Percentiles rank a stretch among this genome's conserved stretches.
phyloP scores from a whole-genome alignment of 2,113 vertebrate genomes.

The Piaya cayana region DNA sequence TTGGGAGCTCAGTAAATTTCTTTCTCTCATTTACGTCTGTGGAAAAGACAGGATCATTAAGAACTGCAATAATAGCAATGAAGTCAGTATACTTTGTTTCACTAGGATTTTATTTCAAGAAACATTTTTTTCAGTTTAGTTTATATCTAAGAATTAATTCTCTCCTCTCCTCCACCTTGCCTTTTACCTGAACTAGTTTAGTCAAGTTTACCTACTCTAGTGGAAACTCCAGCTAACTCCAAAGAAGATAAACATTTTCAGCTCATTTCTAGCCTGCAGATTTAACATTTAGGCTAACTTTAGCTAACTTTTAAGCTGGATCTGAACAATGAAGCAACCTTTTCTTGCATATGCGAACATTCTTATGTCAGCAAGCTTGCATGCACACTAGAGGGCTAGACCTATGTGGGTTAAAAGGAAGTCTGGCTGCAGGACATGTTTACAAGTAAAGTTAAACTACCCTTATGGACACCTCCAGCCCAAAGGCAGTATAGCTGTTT shows the following conservation, averaged over 20 bases:
- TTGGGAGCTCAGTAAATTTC: background rate
- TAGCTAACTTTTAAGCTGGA: background rate
- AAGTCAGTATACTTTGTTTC: background rate
- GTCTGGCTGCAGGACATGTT: background rate
- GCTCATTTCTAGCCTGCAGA: background rate
- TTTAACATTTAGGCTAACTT: background rate
- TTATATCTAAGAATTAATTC: background rate
- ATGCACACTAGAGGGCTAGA: background rate
- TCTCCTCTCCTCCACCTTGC: background rate
- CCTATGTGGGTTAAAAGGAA: background rate
- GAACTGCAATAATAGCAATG: background rate
- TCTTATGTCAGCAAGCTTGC: background rate
- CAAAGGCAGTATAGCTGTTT: background rate
- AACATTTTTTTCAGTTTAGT: background rate
- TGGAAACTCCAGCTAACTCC: background rate
- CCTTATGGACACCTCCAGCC: background rate
- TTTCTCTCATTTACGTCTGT: background rate
- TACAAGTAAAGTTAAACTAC: background rate
- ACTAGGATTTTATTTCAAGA: background rate
- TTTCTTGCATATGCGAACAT: background rate
- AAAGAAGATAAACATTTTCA: background rate
- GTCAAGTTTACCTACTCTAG: background rate
- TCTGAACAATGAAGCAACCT: background rate
- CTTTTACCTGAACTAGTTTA: background rate
- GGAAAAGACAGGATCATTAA: background rate